Conservation (phyloP, 2,797 vertebrate genomes). For the Clamator glandarius region DNA sequence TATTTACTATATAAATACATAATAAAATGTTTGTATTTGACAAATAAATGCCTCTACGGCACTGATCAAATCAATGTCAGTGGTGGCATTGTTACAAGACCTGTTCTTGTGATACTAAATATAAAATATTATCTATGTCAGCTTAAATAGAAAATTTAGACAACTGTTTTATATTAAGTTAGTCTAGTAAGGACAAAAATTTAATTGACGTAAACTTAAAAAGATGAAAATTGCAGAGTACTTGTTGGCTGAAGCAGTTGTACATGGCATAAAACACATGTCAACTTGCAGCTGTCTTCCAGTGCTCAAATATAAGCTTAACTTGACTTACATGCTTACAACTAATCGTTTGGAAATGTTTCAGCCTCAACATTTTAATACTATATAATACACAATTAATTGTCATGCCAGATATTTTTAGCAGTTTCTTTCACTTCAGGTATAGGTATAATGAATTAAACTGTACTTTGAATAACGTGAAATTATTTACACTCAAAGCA, state of each 20-base stretch:
- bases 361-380: not conserved
- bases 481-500: not conserved
- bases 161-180: not conserved
- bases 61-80: not conserved
- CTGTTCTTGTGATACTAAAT: not conserved
- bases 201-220: not conserved
- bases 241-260: not conserved
- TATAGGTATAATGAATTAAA: not conserved
- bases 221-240: not conserved
- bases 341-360: not conserved
- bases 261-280: not conserved
- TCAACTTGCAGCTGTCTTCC: not conserved
- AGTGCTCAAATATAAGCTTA: not conserved
- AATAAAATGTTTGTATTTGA: not conserved
- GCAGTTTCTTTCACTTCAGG: not conserved
- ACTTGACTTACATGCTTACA: not conserved
- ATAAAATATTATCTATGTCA: not conserved
- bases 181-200: not conserved
- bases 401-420: not conserved
- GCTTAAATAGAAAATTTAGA: not conserved
- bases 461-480: not conserved
- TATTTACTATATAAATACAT: not conserved
- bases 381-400: not conserved
- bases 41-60: not conserved
- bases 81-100: not conserved